Evolutionary conservation across 2,113 vertebrate genomes (phyloP), one percentile per base, ranked within the genome.

Genomic region (Pyrgilauda ruficollis): DNA sequence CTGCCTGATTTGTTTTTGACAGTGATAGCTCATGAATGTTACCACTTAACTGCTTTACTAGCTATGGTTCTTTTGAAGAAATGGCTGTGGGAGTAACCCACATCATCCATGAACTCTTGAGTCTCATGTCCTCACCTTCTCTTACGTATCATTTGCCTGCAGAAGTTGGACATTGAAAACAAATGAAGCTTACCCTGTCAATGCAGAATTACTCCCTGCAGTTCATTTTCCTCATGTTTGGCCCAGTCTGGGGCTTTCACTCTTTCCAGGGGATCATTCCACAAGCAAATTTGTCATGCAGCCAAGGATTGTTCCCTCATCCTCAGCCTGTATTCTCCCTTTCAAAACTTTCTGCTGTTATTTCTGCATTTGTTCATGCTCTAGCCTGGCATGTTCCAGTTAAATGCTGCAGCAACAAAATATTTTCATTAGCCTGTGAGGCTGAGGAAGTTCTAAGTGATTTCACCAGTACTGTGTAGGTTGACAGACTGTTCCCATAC

Each of bases 291-390:
- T 15, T 90, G 79, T 79, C 53, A 79, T 74, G 50, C 26, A 85
- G 89, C 78, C 78, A 91, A 83, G 58, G 50, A 80, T 85, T 85
- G 67, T 87, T 89, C 83, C 64, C 31, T 95, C 59, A 59, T 83
- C 33, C 61, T 92, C 62, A 78, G 73, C 47, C 76, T 90, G 47
- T 80, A 62, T 86, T 91, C 88, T 93, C 55, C 63, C 35, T 87
- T 85, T 90, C 50, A 37, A 70, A 90, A 90, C 39, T 80, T 94
- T 50, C 64, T 74, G 59, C 67, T 89, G 72, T 93, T 90, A 86
- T 20, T 86, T 93, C 66, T 94, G 79, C 26, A 22, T 93, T n/a
- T 26, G 2, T 85, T 95, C 55, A 7, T 87, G 79, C 79, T 86
- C 44, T 44, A 84, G 83, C 88, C 85, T 68, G 73, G 76, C 61